Base-by-base conservation (phyloP, 1,140 invertebrate species). In the Coptotermes formosanus region DNA sequence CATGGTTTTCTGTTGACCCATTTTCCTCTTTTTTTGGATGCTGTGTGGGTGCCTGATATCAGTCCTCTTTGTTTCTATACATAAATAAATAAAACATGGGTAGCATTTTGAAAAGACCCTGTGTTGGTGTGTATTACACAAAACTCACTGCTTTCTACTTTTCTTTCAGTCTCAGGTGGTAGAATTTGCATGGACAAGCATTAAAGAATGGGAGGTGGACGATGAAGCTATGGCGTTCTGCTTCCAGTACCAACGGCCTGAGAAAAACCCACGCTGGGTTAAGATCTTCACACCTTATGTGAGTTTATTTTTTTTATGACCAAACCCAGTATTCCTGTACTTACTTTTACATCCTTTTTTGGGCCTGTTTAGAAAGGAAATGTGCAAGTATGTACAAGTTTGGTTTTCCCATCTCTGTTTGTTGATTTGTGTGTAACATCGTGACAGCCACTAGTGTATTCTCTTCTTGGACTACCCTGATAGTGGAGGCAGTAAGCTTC, bases 231-330 rank as follows among this genome's bases (percentile, higher is more conserved):
- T 97, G 94, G 95, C 96, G 25, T 97, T 98, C 91, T 95, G 95
- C 89, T 95, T 98, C 91, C 95, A 97, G 88, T 98, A 98, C 91
- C 94, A 94, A 89, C 93, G 96, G 88, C 94, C 94, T 86, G 96
- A 97, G 88, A 95, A 97, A 88, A 95, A 96, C 87, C 93, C 96
- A 3, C 92, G 97, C 90, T 95, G 96, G 94, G 93, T 99, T 82
- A 97, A 97, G 92, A 96, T 99, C 88, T 97, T 96, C 90, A 95
- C 95, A 82, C 97, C 96, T 90, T 98, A 98, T 93, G 97, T 98
- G 93, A 96, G 95, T 95, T 88, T 85, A 59, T 43, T 81, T 69
- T n/a, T 83, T 83, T 83, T 86, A 55, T 55, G 19, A 16, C 6
- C 52, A 55, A 55, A 55, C 48, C 48, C 48, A 48, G 48, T 48